A percentile compares a stretch with the other conserved stretches of the same genome.
Conservation (phyloP, 1,140 invertebrate genomes). For the Apis laboriosa region DNA sequence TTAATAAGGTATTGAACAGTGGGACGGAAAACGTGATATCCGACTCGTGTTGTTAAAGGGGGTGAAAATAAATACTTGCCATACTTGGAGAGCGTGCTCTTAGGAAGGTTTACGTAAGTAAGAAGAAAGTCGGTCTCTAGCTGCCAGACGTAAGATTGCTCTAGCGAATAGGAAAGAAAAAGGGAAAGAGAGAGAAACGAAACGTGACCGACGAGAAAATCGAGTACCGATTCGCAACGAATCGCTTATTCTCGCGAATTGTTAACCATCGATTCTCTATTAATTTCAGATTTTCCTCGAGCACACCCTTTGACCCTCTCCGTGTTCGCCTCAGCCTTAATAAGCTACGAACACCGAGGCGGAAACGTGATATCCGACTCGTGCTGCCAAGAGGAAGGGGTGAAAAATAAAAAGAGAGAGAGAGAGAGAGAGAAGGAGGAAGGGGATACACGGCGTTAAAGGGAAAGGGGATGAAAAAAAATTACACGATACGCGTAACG, state of each 20-base stretch:
- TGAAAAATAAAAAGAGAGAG: not conserved
- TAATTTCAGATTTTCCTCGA: not conserved
- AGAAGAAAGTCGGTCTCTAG: not conserved
- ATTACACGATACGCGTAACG: slow-evolving; percentile 38
- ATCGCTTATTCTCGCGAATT: not conserved
- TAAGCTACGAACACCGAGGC: not conserved
- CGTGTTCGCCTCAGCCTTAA: not conserved
- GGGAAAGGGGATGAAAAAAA: slow-evolving; percentile 15
- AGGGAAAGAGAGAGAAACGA: not conserved
- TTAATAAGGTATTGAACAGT: too few species aligned
- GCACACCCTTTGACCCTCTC: too few species aligned
- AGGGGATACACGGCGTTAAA: not conserved
- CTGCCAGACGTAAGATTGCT: not conserved
- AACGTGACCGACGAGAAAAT: too few species aligned
- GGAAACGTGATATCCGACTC: slow-evolving; percentile 15
- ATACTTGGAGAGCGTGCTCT: not conserved
- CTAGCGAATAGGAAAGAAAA: not conserved
- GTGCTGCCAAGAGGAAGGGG: not conserved
- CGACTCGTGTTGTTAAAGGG: too few species aligned
- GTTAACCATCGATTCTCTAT: not conserved
- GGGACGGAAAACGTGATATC: too few species aligned
- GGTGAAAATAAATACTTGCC: too few species aligned
- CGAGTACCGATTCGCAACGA: not conserved
- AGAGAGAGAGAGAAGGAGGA: too few species aligned
- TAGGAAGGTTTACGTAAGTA: not conserved